Evolutionary conservation across 2,113 vertebrate genomes (phyloP).

Genomic region (Bujurquina vittata): DNA sequence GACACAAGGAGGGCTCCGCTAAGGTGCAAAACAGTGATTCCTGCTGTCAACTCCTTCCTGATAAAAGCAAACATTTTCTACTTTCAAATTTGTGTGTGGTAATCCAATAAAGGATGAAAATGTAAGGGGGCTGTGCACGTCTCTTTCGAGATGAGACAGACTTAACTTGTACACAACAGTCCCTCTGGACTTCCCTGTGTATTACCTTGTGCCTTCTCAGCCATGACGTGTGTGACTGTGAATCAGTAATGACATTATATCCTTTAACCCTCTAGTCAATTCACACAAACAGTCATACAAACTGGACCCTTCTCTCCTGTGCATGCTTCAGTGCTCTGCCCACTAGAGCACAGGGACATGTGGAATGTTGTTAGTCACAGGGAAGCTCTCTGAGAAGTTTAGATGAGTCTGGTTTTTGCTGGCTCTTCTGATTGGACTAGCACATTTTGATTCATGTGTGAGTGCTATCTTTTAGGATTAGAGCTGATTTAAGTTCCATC

Average conservation of each 20-base stretch:
- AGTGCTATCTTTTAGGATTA: constrained; percentile 8
- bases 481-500: constrained; percentile 3
- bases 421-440: constrained; percentile 56
- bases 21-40: constrained; percentile 51
- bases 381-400: constrained; percentile 63
- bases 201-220: constrained; percentile 80
- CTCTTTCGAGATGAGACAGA: constrained; percentile 40
- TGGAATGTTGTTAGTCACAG: constrained; percentile 73
- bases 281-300: constrained; percentile 60
- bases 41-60: constrained; percentile 39
- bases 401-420: constrained; percentile 48
- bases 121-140: constrained; percentile 28
- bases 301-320: constrained; percentile 55
- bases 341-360: constrained; percentile 61
- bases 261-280: constrained; percentile 58
- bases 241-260: constrained; percentile 84
- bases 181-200: constrained; percentile 47
- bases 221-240: constrained; percentile 67
- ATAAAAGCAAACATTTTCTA: constrained; percentile 54
- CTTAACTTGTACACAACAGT: constrained; percentile 33
- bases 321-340: constrained; percentile 60
- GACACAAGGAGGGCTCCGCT: constrained; percentile 72
- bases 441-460: constrained; percentile 40
- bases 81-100: constrained; percentile 56
- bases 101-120: constrained; percentile 59